phyloP scores from a whole-genome alignment of 2,888 invertebrate genomes.

The Uropetala carovei region DNA sequence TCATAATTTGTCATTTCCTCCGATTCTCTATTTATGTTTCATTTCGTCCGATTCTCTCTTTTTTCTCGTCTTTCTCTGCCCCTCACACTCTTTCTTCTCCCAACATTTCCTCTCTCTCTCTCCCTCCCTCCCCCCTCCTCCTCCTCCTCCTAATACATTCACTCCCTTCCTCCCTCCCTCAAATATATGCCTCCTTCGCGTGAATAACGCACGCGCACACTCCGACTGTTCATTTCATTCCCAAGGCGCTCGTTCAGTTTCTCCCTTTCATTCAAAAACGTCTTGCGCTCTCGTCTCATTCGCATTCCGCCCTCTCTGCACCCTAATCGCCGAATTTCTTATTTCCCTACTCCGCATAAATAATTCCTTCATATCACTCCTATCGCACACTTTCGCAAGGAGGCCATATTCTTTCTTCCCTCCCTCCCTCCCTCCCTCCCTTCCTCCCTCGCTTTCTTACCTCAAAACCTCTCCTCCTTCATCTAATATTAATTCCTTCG shows the following conservation, averaged over 20 bases:
- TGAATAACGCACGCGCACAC: background rate
- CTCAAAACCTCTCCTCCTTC: background rate
- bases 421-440: background rate
- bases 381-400: background rate
- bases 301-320: slow-evolving; percentile 30
- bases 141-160: too few species aligned
- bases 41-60: background rate
- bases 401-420: background rate
- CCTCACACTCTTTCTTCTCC: background rate
- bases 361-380: slow-evolving; percentile 54
- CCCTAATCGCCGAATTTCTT: slow-evolving; percentile 51
- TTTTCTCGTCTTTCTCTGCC: background rate
- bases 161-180: too few species aligned
- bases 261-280: background rate
- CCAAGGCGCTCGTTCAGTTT: slow-evolving; percentile 5
- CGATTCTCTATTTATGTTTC: background rate
- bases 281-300: background rate
- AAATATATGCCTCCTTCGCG: background rate
- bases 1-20: too few species aligned
- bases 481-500: slow-evolving; percentile 51
- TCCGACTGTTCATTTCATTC: background rate
- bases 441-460: background rate
- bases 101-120: slow-evolving; percentile 9
- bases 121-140: background rate
- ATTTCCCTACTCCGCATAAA: slow-evolving; percentile 37